Evolutionary conservation across 2,888 invertebrate genomes (phyloP).

Genomic region (Caenorhabditis parvicauda): DNA sequence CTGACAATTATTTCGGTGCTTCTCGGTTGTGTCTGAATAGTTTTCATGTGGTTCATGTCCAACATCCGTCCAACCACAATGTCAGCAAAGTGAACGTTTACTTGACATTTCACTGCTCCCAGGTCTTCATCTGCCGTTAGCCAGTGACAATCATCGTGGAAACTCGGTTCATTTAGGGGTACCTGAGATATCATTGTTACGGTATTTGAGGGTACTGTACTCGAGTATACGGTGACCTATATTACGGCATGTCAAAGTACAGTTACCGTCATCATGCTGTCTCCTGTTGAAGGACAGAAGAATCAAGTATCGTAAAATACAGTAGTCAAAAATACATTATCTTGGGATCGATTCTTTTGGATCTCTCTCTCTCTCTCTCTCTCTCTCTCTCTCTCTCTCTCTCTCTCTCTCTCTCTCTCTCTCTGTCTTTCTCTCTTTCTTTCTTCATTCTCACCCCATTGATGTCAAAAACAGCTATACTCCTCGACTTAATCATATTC

Average conservation of each 20-base stretch:
- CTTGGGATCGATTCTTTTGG: too few relatives aligned
- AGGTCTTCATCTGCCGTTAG: constrained; percentile 24
- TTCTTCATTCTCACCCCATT: background rate
- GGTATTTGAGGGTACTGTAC: background rate
- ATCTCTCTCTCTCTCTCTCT: too few relatives aligned
- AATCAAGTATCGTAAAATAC: too few relatives aligned
- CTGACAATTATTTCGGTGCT: constrained; percentile 29
- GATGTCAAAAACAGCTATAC: too few relatives aligned
- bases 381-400: too few relatives aligned
- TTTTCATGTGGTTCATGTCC: background rate
- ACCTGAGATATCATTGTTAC: constrained; percentile 7
- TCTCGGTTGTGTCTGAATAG: constrained; percentile 29
- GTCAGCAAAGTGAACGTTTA: constrained; percentile 32
- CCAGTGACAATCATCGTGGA: too few relatives aligned
- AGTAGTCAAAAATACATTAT: too few relatives aligned
- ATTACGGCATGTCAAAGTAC: background rate
- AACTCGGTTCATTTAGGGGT: constrained; percentile 35
- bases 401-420: too few relatives aligned
- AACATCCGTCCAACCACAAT: constrained; percentile 18
- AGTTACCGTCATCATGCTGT: constrained; percentile 26
- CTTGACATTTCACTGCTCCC: constrained; percentile 19
- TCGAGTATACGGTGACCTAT: background rate
- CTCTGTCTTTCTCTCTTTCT: too few relatives aligned
- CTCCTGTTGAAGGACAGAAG: constrained; percentile 32
- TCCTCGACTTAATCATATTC: too few relatives aligned